These are phyloP conservation scores for Icerya purchasi DNA, from an alignment of 2,888 invertebrate genomes.

Conservation along the genomic window DNA sequence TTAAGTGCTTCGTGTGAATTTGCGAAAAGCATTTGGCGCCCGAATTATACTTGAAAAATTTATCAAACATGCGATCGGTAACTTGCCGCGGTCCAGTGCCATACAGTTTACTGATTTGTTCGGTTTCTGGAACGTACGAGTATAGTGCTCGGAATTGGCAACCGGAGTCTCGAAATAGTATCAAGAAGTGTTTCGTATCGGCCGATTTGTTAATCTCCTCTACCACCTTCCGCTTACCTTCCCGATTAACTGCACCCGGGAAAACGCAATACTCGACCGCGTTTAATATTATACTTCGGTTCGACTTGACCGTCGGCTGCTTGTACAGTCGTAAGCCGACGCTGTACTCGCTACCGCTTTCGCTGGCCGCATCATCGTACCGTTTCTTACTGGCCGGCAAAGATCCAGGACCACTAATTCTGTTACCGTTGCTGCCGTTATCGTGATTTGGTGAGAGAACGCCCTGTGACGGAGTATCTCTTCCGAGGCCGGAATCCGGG, in stretches of 20 bases:
- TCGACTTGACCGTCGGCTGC: slow-evolving; percentile 92
- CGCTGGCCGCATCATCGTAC: slow-evolving; percentile 20
- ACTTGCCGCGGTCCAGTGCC: slow-evolving; percentile 92
- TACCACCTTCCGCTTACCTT: slow-evolving; percentile 75
- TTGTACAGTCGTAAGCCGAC: slow-evolving; percentile 53
- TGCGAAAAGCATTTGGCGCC: slow-evolving; percentile 95
- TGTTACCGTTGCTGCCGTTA: slow-evolving; percentile 60
- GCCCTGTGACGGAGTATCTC: slow-evolving; percentile 67
- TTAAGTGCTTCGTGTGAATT: slow-evolving; percentile 94
- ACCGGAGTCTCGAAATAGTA: slow-evolving; percentile 91
- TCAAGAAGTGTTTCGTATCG: slow-evolving; percentile 91
- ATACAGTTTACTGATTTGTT: slow-evolving; percentile 66
- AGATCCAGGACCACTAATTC: slow-evolving; percentile 54
- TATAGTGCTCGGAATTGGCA: slow-evolving; percentile 96
- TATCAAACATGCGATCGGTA: slow-evolving; percentile 92
- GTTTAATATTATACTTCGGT: slow-evolving; percentile 87
- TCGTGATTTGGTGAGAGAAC: slow-evolving; percentile 64
- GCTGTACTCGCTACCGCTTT: slow-evolving; percentile 21
- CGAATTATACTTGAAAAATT: slow-evolving; percentile 99
- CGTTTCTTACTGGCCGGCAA: slow-evolving; percentile 43
- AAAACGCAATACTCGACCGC: slow-evolving; percentile 97
- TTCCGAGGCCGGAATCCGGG: slow-evolving; percentile 67
- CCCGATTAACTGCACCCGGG: slow-evolving; percentile 88
- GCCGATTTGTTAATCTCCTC: slow-evolving; percentile 87
- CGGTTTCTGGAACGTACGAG: slow-evolving; percentile 84